phyloP scores from a whole-genome alignment of 2,797 vertebrate species.

The Eidolon dupreanum region DNA sequence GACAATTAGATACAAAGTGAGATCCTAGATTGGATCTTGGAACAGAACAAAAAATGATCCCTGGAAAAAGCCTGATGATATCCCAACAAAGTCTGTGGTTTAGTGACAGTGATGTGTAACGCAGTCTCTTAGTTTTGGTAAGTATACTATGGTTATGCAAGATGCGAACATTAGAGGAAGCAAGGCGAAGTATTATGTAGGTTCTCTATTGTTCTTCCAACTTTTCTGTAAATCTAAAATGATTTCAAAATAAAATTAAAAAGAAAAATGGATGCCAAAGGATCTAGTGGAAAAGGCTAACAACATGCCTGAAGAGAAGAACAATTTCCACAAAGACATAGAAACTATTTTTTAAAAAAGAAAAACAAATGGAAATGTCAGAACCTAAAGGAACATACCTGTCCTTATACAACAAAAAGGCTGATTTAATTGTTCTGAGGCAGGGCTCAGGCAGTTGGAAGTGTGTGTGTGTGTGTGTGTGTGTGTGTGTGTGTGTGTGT shows the following conservation, averaged over 20 bases:
- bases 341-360: not conserved
- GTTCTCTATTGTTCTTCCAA: not conserved
- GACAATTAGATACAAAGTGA: not conserved
- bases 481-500: not conserved
- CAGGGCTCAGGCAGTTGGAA: not conserved
- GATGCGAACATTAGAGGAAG: not conserved
- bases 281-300: not conserved
- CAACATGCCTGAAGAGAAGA: not conserved
- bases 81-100: not conserved
- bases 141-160: rapidly evolving
- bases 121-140: not conserved
- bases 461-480: not conserved
- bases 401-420: not conserved
- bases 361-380: not conserved
- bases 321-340: not conserved
- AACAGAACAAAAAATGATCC: not conserved
- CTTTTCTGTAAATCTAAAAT: not conserved
- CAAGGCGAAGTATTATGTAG: rapidly evolving
- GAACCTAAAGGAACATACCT: not conserved
- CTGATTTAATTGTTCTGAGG: not conserved
- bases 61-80: not conserved
- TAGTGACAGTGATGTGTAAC: rapidly evolving
- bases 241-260: not conserved
- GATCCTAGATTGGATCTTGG: not conserved
- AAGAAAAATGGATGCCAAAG: not conserved